Evolutionary conservation across 2,888 invertebrate genomes (phyloP), one percentile per base, ranked within the genome.

Genomic region (Blastobasis adustella): DNA sequence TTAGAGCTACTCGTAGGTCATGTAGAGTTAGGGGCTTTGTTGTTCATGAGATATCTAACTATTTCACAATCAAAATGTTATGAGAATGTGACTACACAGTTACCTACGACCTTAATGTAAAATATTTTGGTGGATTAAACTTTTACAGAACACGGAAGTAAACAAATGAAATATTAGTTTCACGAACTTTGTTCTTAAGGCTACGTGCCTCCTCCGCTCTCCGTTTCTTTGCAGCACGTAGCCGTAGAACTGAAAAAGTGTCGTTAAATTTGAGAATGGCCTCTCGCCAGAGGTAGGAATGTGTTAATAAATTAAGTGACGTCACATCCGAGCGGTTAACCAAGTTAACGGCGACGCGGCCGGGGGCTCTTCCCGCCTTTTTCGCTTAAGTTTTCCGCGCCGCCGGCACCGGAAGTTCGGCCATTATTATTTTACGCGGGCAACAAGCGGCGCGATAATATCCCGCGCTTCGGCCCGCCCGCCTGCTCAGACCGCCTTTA

Each of bases 351-450:
- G 76, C 71, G 72, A 10, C n/a, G 71, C 65, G 69, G 77, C 79
- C 78, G 69, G 76, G 76, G 86, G 87, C 88, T 85, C 82, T 85
- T 85, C 83, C 84, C 72, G 85, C 79, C 76, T 83, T 85, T 85
- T 85, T 85, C 82, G 80, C 76, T 72, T 72, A 84, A 85, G 80
- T 86, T 87, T 86, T 81, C 85, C 82, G 69, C 84, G 85, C 83
- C 82, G 76, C 75, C 85, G 89, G 89, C 90, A 85, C 88, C 89
- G 85, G 90, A 89, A 89, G 86, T 89, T 89, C 80, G 78, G 74
- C 85, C 88, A 89, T 89, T 89, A 89, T 89, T 88, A 89, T 89
- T 89, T 89, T 87, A 89, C 87, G 89, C 89, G 86, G 85, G 80
- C 82, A 85, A 88, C 89, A 89, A 89, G 88, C 89, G 85, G 88